phyloP scores from a whole-genome alignment of 2,888 invertebrate species.

The Amorpha juglandis region DNA sequence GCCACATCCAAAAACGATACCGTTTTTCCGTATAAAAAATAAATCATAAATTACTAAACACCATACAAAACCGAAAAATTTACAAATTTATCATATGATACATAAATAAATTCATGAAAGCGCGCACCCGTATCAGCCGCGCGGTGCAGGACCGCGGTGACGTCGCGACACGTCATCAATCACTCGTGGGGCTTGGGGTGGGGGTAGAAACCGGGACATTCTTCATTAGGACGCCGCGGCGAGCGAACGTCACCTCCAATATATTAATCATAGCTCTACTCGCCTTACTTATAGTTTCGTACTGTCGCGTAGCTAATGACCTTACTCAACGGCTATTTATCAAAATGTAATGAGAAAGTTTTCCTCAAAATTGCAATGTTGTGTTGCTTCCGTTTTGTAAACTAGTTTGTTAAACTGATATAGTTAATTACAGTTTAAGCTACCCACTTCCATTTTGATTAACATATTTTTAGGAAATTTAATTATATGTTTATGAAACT shows the following conservation, averaged over 20 bases:
- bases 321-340: constrained; percentile 44
- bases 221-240: constrained; percentile 64
- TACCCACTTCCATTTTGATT: background rate
- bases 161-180: constrained; percentile 73
- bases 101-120: constrained; percentile 60
- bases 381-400: constrained; percentile 7
- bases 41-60: background rate
- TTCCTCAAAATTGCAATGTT: constrained; percentile 24
- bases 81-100: background rate
- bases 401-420: background rate
- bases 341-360: constrained; percentile 33
- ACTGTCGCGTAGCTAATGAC: constrained; percentile 50
- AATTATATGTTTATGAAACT: no score
- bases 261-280: constrained; percentile 66
- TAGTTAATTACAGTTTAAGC: background rate
- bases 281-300: constrained; percentile 46
- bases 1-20: no score
- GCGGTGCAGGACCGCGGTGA: constrained; percentile 56
- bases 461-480: no score
- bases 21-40: background rate
- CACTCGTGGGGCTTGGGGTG: constrained; percentile 56
- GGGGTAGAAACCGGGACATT: constrained; percentile 55
- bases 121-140: constrained; percentile 66
- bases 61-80: background rate
- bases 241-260: constrained; percentile 56